Base-by-base conservation (phyloP, 2,888 invertebrate species). In the Trachelus tabidus region DNA sequence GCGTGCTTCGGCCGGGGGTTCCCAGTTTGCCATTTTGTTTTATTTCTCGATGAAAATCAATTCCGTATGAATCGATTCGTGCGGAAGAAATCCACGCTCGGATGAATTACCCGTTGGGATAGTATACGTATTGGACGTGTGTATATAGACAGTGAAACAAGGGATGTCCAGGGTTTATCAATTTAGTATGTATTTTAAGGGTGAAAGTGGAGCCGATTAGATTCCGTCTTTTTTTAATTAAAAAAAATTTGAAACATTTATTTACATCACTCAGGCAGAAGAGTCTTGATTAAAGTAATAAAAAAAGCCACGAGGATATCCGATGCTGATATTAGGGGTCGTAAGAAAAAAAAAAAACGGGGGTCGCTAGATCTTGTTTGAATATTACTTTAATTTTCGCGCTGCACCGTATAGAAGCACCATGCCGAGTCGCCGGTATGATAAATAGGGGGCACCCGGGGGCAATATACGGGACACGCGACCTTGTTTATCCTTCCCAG, bases 401-500 rank as follows among this genome's bases (percentile, higher is more conserved):
- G 23, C 56, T 56, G 56, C 56, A 56, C 56, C 23, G 6, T 40
- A 40, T 40, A 40, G 40, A 4, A 23, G 23, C 56, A 56, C 56
- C 23, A 23, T 56, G 71, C 33, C 71, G 71, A 34, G 71, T 31
- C 71, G 71, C 31, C 71, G 33, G 69, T 76, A 77, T 76, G 76
- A 83, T 79, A 79, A 81, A 78, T 80, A 76, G 56, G 77, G 80
- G 79, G 76, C 33, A 34, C 23, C 71, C 71, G 71, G 71, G 33
- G 71, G 76, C 76, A 78, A 83, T 80, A 77, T 82, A 80, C 79
- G 79, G 73, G 85, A 80, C 86, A 87, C 87, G 86, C 79, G 87
- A 84, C 87, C 81, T 75, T 88, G 86, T 88, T 88, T 87, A 85
- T 87, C 83, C 84, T 83, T 82, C 84, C 73, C 30, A 73, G 31